phyloP scores from a whole-genome alignment of 2,797 vertebrate genomes.

The Eulemur coronatus region DNA sequence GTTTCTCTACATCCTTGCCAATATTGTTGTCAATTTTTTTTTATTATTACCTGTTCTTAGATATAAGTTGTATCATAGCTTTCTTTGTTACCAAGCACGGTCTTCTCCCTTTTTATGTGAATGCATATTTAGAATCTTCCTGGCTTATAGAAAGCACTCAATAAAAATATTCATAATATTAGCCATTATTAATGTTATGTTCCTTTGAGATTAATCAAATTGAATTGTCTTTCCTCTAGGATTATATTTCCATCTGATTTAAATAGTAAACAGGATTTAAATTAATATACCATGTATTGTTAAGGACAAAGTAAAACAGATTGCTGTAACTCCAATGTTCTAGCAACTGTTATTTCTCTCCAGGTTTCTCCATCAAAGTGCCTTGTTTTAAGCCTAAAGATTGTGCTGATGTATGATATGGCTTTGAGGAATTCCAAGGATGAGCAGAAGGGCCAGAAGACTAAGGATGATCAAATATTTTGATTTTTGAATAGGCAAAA shows the following conservation, averaged over 20 bases:
- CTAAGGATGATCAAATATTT: background rate
- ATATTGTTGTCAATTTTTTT: background rate
- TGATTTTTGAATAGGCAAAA: background rate
- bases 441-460: background rate
- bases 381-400: background rate
- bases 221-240: background rate
- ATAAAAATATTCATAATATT: slow-evolving; percentile 5
- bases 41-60: background rate
- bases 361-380: background rate
- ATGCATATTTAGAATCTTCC: background rate
- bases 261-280: background rate
- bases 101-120: background rate
- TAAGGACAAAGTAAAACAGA: background rate
- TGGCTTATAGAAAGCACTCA: background rate
- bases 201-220: background rate
- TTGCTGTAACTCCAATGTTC: background rate
- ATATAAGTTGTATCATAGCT: background rate
- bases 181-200: background rate
- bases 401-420: background rate
- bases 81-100: background rate
- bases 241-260: background rate
- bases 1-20: background rate
- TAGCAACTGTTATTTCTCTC: background rate
- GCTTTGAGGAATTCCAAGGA: background rate
- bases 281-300: background rate